Conservation (phyloP, 1,140 invertebrate species). For the Leptinotarsa defecta region DNA sequence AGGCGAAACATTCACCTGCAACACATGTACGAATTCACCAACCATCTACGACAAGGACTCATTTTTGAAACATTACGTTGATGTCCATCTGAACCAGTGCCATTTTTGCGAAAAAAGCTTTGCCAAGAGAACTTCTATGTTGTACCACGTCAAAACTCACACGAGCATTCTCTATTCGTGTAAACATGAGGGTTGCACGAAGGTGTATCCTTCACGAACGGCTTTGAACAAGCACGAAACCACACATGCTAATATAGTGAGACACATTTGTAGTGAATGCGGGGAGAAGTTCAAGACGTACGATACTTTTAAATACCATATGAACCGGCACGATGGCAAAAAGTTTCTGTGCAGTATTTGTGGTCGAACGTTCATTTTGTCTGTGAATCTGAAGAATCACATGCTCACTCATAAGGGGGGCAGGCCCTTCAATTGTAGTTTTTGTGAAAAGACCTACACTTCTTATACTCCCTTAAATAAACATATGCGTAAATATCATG, state of each 20-base stretch:
- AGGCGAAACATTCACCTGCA: constrained; percentile 6
- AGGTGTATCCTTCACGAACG: constrained; percentile 18
- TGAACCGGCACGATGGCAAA: constrained; percentile 26
- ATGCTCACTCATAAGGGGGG: constrained; percentile 27
- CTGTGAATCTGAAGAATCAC: constrained; percentile 32
- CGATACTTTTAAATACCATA: constrained; percentile 31
- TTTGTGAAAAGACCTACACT: constrained; percentile 32
- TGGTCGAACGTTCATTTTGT: constrained; percentile 27
- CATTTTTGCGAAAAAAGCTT: constrained; percentile 13
- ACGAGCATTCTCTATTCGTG: constrained; percentile 15
- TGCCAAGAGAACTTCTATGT: background rate
- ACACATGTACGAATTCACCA: background rate
- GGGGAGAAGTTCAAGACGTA: constrained; percentile 28
- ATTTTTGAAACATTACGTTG: constrained; percentile 17
- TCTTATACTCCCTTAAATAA: constrained; percentile 22
- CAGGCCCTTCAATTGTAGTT: constrained; percentile 30
- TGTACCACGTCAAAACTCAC: constrained; percentile 4
- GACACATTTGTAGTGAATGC: constrained; percentile 26
- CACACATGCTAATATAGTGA: constrained; percentile 19
- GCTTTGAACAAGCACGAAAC: constrained; percentile 24
- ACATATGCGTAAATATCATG: constrained; percentile 24
- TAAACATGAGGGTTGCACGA: constrained; percentile 17
- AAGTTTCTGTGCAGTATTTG: constrained; percentile 28
- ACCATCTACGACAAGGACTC: background rate
- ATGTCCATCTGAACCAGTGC: constrained; percentile 10